Base-by-base conservation (phyloP, 2,888 invertebrate genomes). In the Eugnorisma glareosa region DNA sequence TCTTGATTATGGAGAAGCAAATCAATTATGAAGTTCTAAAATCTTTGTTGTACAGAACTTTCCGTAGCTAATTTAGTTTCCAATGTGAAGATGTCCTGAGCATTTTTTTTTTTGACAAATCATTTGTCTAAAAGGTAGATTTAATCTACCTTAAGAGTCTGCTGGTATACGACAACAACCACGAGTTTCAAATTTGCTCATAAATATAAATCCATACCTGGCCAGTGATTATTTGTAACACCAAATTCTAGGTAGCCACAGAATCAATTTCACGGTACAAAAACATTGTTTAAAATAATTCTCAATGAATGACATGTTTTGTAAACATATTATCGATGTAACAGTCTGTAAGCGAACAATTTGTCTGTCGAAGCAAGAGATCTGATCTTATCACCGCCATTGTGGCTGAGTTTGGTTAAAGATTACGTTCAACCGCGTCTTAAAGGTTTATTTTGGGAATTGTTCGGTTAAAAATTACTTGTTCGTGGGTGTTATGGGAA, bases 361-460 rank as follows among this genome's bases (percentile, higher is more conserved):
- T 95, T 95, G 95, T 96, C 93, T 91, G 91, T 89, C 92, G 90
- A 91, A 90, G 94, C 93, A 89, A 89, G 90, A 93, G 89, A 90
- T 93, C 91, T 92, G 96, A 96, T 96, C 93, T 95, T 96, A 96
- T 96, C 96, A 83, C 67, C n/a, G 72, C 93, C 85, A 91, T 95
- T 96, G 95, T 95, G 92, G 92, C 89, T 81, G 83, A 88, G 89
- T 92, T 93, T 91, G 91, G 91, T 87, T 86, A 90, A 88, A 94
- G 93, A 93, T 94, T 93, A 92, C 90, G 87, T 85, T 85, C 89
- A 67, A 69, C 87, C 86, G 86, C 85, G 88, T 89, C 89, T 71
- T 89, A 91, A 91, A 91, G 90, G 88, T 92, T 91, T 91, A 91
- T 90, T 91, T 91, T 89, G 83, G 82, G 89, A 90, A 91, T 92